Evolutionary conservation across 2,888 invertebrate species (phyloP).

Genomic region (Stenchaetothrips biformis): DNA sequence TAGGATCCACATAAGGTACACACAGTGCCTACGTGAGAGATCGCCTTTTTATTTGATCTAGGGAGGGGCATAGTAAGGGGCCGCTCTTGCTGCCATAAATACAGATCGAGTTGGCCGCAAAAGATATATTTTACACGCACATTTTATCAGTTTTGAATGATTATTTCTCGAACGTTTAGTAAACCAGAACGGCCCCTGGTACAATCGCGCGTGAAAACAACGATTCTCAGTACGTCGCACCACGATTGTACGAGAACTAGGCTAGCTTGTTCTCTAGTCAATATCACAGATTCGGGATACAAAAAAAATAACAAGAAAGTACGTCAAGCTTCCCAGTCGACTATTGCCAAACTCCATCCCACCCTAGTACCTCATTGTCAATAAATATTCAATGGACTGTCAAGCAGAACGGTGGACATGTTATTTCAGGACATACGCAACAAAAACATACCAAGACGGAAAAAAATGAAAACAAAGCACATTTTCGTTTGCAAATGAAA

Average conservation of each 20-base stretch:
- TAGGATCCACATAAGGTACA: slow-evolving; percentile 18
- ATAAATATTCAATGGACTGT: slow-evolving; percentile 1
- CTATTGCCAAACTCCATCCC: neutral
- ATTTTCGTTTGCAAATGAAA: neutral
- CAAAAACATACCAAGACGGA: neutral
- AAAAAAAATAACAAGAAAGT: slow-evolving; percentile 13
- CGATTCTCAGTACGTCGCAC: neutral
- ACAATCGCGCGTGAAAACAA: neutral
- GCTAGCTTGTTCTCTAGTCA: slow-evolving; percentile 14
- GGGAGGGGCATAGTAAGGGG: neutral
- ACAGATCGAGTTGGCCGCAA: neutral
- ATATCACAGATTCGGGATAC: slow-evolving; percentile 21
- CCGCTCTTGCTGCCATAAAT: neutral
- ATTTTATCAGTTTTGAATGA: neutral
- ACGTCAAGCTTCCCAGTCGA: slow-evolving; percentile 11
- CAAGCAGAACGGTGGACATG: slow-evolving; percentile 1
- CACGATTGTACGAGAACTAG: slow-evolving; percentile 18
- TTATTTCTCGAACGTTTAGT: neutral
- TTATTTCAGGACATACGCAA: slow-evolving; percentile 1
- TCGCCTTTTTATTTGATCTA: slow-evolving; percentile 8
- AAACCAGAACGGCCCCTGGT: neutral
- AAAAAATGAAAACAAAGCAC: neutral
- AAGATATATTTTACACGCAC: neutral
- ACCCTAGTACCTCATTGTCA: neutral
- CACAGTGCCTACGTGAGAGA: slow-evolving; percentile 1